These are phyloP conservation scores for Exocentrus adspersus DNA, from an alignment of 2,888 invertebrate genomes.

Conservation along the genomic window DNA sequence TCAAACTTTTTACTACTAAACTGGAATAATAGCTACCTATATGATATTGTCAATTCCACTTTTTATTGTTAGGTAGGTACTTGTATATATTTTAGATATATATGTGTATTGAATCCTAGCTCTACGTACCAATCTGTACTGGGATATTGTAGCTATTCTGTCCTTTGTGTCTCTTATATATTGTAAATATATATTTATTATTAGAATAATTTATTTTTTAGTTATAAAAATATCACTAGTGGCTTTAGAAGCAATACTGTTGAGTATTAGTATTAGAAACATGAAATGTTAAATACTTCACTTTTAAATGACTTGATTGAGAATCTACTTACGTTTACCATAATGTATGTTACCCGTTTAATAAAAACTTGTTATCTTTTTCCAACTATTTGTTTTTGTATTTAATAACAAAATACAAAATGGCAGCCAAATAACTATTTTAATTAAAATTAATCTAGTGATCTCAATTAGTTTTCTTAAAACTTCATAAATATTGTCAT, in stretches of 20 bases:
- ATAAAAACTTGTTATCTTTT: background rate
- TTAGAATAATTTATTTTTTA: slow-evolving; percentile 5
- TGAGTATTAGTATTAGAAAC: background rate
- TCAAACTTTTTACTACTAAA: slow-evolving; percentile 14
- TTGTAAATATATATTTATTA: slow-evolving; percentile 22
- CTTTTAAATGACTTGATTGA: background rate
- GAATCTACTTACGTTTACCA: background rate
- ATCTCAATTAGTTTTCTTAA: background rate
- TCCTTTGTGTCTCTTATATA: too few relatives aligned
- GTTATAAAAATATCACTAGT: background rate
- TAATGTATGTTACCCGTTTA: too few relatives aligned
- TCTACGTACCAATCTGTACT: slow-evolving; percentile 29
- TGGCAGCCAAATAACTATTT: background rate
- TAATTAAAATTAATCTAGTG: slow-evolving; percentile 3
- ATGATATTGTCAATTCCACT: slow-evolving; percentile 36
- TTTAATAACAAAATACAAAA: background rate
- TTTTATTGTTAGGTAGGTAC: slow-evolving; percentile 18
- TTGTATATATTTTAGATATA: slow-evolving; percentile 30
- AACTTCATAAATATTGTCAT: background rate
- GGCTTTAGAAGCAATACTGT: background rate
- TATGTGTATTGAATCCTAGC: slow-evolving; percentile 1
- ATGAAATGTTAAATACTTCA: background rate
- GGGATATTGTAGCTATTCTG: slow-evolving; percentile 14
- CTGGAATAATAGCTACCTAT: slow-evolving; percentile 11
- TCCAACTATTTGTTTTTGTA: background rate